Base-by-base conservation (phyloP, 2,797 vertebrate genomes). In the Enteromius viviparus region DNA sequence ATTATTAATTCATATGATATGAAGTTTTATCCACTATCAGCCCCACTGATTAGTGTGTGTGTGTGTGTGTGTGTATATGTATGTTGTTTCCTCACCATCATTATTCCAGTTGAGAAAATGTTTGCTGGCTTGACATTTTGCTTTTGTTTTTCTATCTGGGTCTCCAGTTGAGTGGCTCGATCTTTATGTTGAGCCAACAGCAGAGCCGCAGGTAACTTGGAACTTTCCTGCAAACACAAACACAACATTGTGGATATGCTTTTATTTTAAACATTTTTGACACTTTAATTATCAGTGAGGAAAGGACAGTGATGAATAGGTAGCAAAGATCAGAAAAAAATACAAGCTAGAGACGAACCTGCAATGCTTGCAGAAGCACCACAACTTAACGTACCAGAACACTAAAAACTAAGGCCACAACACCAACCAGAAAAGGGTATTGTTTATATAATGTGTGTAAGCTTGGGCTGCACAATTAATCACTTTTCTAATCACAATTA, bases 111-210 rank as follows among this genome's bases (percentile, higher is more conserved):
- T 81, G 98, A 99, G 93, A 99, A 99, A 0, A 97, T 94, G 0
- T 94, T 96, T 86, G 94, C 96, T 87, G 97, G 93, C 92, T 98
- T 99, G 89, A 95, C 91, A 11, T 89, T 82, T 89, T 96, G 95
- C 88, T 96, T 98, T 85, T 98, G 96, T 89, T 96, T 97, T 91
- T 98, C 97, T 78, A 98, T 94, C 80, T 98, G 94, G 66, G 93
- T 96, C 93, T 98, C 98, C 90, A 99, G 89, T 85, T 98, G 96
- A 8, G 95, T 93, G 26, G 96, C 96, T 77, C 96, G 95, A 89
- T 96, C 97, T 89, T 99, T 99, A 93, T 99, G 97, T 87, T 99
- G 95, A 86, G 98, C 97, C 84, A 99, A 92, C 86, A 99, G 94
- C 81, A 99, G 88, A 60, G 96, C 95, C 51, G 98, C 98, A 10